Evolutionary conservation across 2,113 vertebrate genomes (phyloP).

Genomic region (Naja naja): DNA sequence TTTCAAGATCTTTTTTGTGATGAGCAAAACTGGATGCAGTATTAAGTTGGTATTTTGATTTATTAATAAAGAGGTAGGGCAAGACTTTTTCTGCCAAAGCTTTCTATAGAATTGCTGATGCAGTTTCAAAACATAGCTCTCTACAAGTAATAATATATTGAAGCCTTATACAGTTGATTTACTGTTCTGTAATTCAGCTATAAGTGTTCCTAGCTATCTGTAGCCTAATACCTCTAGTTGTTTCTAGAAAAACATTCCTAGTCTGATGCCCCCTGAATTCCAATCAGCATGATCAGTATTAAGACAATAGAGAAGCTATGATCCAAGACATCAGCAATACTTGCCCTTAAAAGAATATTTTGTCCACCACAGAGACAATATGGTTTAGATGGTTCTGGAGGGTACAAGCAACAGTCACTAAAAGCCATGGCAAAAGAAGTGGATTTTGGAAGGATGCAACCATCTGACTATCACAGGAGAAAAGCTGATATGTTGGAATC

Average conservation of each 20-base stretch:
- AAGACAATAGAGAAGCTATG: background rate
- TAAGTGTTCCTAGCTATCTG: background rate
- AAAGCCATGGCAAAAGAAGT: constrained; percentile 86
- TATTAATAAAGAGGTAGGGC: background rate
- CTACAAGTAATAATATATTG: background rate
- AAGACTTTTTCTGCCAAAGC: background rate
- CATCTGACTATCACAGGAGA: constrained; percentile 84
- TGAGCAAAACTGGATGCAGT: background rate
- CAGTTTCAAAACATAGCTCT: background rate
- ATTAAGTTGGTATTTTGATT: background rate
- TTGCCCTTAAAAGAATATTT: background rate
- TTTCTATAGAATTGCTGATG: background rate
- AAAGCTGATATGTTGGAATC: constrained; percentile 87
- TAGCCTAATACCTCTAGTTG: background rate
- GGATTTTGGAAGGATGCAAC: constrained; percentile 78
- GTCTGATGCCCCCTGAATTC: background rate
- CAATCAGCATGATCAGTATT: background rate
- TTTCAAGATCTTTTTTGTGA: background rate
- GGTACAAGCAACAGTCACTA: constrained; percentile 84
- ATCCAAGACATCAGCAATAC: background rate
- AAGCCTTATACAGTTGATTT: background rate
- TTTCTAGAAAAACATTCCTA: background rate
- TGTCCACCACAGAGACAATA: constrained; percentile 79
- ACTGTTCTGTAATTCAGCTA: no score
- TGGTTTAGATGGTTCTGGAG: constrained; percentile 85